Evolutionary conservation across 2,888 invertebrate species (phyloP), one percentile per base, ranked within the genome.

Genomic region (Latheticus oryzae): DNA sequence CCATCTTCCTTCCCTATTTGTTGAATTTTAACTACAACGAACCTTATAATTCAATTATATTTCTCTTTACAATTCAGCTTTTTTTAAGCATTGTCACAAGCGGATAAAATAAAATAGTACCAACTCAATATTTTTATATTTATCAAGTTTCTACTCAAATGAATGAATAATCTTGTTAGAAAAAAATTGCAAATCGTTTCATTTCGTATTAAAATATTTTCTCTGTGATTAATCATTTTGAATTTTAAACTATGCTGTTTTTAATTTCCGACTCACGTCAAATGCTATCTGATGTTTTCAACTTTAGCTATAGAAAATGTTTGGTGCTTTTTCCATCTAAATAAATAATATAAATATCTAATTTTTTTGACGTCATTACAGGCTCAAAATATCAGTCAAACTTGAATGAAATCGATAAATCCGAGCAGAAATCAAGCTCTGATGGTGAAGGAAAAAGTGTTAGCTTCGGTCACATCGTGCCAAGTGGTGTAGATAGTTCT

Each of bases 351-450:
- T 7, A 28, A 7, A 28, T 11, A 13, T 2, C 3, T 4, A 13
- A 33, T 9, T 33, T 38, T n/a, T n/a, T n/a, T n/a, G n/a, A n/a
- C n/a, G 30, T 30, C 8, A 7, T 47, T 47, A 13, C 23, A 87
- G 89, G 88, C 77, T 86, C 87, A 63, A 89, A 89, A 77, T 89
- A 88, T 77, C 87, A 87, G 79, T 88, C 88, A 64, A 82, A 80
- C 71, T 79, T 90, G 74, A 90, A 90, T 77, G 89, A 90, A 79
- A 89, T 90, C 75, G 90, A 87, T 77, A 90, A 89, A 79, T 88
- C 88, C 45, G 89, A 90, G 78, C 89, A 89, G 77, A 90, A 90
- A 79, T 85, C 87, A 55, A 82, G 82, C 71, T 70, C 74, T 5
- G 77, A 78, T 38, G 65, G 68, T 32, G 77, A 78, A 60, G 72